Percentiles rank a stretch among this genome's conserved stretches.
Conservation (phyloP, 2,888 invertebrate genomes). For the Muschampia plurimacula region DNA sequence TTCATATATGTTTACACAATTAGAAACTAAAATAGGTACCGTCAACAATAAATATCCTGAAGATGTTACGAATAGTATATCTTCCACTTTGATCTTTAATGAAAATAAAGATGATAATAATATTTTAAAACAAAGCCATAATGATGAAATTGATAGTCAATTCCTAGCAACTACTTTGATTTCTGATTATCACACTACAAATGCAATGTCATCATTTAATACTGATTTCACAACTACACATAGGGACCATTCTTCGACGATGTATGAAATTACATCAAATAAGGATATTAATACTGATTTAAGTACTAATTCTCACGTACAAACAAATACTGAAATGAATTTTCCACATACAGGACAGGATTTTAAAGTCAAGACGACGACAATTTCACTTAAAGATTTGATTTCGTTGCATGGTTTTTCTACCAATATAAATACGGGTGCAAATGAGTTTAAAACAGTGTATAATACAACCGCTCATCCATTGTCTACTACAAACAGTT, state of each 20-base stretch:
- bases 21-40: conserved; percentile 18
- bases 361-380: neutral
- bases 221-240: conserved; percentile 9
- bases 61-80: neutral
- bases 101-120: neutral
- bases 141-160: neutral
- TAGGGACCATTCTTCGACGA: neutral
- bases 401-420: neutral
- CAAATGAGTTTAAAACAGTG: neutral
- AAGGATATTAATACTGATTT: neutral
- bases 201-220: neutral
- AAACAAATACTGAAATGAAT: neutral
- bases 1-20: neutral
- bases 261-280: neutral
- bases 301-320: neutral
- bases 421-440: neutral
- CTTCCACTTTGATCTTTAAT: neutral
- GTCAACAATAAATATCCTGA: neutral
- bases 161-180: neutral
- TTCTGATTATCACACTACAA: neutral
- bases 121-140: neutral
- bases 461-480: neutral
- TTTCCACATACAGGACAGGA: neutral
- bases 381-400: neutral
- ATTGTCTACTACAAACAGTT: neutral